These are phyloP conservation scores for Eupithecia exiguata DNA, from an alignment of 2,888 invertebrate species.

Conservation along the genomic window DNA sequence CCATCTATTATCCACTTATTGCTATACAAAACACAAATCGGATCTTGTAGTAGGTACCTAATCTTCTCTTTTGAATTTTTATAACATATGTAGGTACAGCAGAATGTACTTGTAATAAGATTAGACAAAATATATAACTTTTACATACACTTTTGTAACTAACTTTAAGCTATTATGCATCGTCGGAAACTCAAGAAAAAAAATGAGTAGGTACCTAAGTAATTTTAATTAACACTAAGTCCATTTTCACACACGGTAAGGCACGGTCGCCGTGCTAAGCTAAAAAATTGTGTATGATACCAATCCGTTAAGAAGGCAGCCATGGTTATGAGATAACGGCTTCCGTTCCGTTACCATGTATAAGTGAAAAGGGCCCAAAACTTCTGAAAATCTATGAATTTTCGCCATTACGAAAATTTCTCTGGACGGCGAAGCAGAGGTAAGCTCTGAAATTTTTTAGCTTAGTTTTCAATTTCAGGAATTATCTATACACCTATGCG, in stretches of 20 bases:
- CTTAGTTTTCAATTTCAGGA: constrained; percentile 23
- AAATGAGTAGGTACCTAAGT: no score
- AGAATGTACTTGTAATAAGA: neutral
- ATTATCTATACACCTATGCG: constrained; percentile 33
- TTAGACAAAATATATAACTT: neutral
- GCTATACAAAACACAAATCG: neutral
- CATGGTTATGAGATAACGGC: neutral
- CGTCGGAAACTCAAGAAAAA: neutral
- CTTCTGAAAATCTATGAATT: neutral
- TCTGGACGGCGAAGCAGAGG: constrained; percentile 63
- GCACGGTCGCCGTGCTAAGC: neutral
- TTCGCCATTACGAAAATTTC: constrained; percentile 7
- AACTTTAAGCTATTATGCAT: neutral
- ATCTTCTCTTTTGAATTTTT: neutral
- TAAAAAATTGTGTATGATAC: neutral
- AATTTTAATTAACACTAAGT: neutral
- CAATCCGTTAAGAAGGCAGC: neutral
- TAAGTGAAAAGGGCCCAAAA: neutral
- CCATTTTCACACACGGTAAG: neutral
- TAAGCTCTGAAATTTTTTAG: constrained; percentile 41
- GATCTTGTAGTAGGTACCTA: neutral
- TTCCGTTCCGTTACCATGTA: neutral
- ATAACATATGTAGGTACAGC: neutral
- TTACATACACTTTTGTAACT: neutral
- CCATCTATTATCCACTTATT: constrained; percentile 10